Percentiles rank a stretch among this genome's conserved stretches.
Conservation (phyloP, 2,113 vertebrate species). For the Elephas maximus region DNA sequence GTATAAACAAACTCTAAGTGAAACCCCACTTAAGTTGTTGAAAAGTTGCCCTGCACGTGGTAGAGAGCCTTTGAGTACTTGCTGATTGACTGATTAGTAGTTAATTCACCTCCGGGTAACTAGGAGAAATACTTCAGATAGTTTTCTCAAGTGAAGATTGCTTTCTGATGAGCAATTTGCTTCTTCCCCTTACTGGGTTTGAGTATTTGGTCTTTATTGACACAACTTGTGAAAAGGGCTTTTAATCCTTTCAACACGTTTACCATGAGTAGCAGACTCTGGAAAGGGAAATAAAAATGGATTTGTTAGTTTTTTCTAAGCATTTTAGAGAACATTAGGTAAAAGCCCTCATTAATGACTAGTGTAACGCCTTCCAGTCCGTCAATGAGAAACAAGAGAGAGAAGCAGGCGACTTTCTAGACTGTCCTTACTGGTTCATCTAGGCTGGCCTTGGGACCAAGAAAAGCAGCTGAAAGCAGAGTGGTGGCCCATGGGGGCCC, state of each 20-base stretch:
- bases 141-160: rapidly evolving
- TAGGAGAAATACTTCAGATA: rapidly evolving
- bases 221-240: background rate
- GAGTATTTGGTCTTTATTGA: background rate
- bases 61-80: no score
- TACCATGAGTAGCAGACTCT: background rate
- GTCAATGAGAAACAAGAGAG: background rate
- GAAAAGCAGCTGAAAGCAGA: background rate
- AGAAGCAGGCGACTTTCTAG: background rate
- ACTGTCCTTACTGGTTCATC: rapidly evolving
- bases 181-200: background rate
- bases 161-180: rapidly evolving
- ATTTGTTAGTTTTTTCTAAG: background rate
- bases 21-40: background rate
- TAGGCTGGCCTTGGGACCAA: background rate
- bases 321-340: background rate
- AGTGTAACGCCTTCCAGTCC: background rate
- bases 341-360: background rate
- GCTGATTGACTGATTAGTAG: rapidly evolving
- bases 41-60: background rate
- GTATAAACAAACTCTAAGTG: rapidly evolving
- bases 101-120: background rate
- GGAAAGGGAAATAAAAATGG: background rate
- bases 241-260: background rate
- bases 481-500: background rate